phyloP scores from a whole-genome alignment of 37 sponge, comb jelly and placozoan genomes.

The Agelas oroides region DNA sequence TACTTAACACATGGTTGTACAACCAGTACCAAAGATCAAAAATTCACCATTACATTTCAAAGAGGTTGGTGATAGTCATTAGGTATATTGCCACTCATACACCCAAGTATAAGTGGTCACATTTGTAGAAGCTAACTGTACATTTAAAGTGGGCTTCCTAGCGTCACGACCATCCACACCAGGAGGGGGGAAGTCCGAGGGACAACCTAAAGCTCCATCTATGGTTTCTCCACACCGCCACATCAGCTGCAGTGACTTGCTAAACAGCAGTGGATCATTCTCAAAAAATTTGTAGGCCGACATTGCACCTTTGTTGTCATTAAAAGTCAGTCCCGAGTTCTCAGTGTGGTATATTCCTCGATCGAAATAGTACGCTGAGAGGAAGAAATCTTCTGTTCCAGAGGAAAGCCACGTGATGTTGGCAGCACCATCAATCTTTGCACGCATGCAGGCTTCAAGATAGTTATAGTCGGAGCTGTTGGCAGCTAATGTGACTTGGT shows the following conservation, averaged over 20 bases:
- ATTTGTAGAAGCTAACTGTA: constrained; percentile 23
- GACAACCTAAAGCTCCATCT: constrained; percentile 59
- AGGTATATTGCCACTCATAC: constrained; percentile 49
- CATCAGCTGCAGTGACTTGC: constrained; percentile 62
- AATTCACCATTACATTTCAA: too few species aligned
- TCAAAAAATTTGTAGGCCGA: constrained; percentile 90
- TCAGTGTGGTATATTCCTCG: constrained; percentile 62
- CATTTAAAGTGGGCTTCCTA: neutral
- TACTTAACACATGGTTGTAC: too few species aligned
- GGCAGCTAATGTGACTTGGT: constrained; percentile 63
- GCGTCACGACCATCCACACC: neutral
- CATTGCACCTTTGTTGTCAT: constrained; percentile 44
- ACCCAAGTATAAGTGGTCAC: constrained; percentile 82
- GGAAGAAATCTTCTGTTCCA: constrained; percentile 88
- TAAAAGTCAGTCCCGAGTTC: constrained; percentile 67
- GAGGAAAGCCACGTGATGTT: constrained; percentile 72
- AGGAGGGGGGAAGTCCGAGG: constrained; percentile 59
- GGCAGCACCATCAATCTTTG: constrained; percentile 55
- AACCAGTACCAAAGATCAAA: too few species aligned
- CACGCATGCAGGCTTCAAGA: constrained; percentile 83
- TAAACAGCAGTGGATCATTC: constrained; percentile 78
- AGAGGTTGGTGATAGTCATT: too few species aligned
- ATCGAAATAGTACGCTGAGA: constrained; percentile 88
- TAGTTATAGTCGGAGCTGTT: constrained; percentile 63
- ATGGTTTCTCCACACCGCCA: constrained; percentile 82